Evolutionary conservation across 2,113 vertebrate species (phyloP).

Genomic region (Taurulus bubalis): DNA sequence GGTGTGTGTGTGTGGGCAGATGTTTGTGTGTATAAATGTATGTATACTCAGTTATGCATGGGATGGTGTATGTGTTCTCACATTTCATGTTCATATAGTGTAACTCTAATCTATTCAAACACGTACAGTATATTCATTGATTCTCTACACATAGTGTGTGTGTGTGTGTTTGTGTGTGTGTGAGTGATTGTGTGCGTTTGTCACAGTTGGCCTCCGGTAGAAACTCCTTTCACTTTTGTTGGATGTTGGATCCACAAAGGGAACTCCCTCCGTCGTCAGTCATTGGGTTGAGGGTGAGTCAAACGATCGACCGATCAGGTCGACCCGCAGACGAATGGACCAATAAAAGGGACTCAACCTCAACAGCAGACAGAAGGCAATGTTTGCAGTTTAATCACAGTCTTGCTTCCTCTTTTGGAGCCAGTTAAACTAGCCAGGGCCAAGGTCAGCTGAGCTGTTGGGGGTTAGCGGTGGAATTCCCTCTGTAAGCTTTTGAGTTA

Average conservation of each 20-base stretch:
- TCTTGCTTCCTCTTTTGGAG: conserved; percentile 46
- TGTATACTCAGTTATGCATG: conserved; percentile 35
- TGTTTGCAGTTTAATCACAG: conserved; percentile 28
- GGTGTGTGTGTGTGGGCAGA: conserved; percentile 24
- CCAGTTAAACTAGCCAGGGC: conserved; percentile 35
- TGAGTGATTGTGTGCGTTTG: conserved; percentile 60
- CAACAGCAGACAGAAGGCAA: conserved; percentile 54
- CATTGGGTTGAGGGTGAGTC: conserved; percentile 22
- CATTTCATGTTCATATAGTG: conserved; percentile 73
- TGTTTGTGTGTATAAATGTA: neutral
- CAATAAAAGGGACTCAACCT: conserved; percentile 2
- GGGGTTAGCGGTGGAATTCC: neutral
- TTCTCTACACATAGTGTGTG: too few relatives aligned
- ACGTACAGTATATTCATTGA: conserved; percentile 76
- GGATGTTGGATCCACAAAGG: conserved; percentile 52
- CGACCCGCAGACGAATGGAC: conserved; percentile 27
- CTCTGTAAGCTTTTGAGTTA: neutral
- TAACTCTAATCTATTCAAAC: conserved; percentile 79
- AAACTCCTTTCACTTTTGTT: conserved; percentile 62
- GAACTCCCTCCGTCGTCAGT: conserved; percentile 28
- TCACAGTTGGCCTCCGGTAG: conserved; percentile 87
- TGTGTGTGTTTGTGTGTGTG: conserved; percentile 54
- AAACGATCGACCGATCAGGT: conserved; percentile 13
- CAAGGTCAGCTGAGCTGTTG: neutral
- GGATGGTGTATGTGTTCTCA: conserved; percentile 61